These are phyloP conservation scores for Cecropterus lyciades DNA, from an alignment of 1,140 invertebrate genomes.

Conservation along the genomic window DNA sequence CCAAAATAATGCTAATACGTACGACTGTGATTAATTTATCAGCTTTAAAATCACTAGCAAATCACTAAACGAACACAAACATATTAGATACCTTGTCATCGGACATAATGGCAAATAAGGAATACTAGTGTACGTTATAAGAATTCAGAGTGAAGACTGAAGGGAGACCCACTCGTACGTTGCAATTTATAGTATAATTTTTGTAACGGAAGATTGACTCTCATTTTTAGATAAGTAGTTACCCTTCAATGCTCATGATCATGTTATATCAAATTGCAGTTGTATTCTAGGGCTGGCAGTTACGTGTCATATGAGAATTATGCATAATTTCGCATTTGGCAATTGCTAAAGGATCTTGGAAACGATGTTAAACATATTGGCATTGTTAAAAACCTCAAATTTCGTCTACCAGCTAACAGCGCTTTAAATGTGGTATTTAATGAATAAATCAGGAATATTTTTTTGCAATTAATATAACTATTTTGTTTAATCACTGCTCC, in stretches of 20 bases:
- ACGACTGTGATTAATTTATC: too few relatives aligned
- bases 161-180: slow-evolving; percentile 44
- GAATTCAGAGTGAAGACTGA: slow-evolving; percentile 55
- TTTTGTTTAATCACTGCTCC: background rate
- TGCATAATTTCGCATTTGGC: background rate
- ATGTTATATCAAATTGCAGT: slow-evolving; percentile 60
- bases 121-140: slow-evolving; percentile 31
- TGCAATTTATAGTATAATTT: slow-evolving; percentile 60
- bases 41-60: background rate
- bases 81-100: slow-evolving; percentile 61
- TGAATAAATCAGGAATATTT: too few relatives aligned
- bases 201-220: slow-evolving; percentile 58
- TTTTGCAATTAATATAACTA: too few relatives aligned
- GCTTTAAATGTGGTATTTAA: too few relatives aligned
- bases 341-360: too few relatives aligned
- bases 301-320: background rate
- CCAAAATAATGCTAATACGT: background rate
- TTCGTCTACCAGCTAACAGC: too few relatives aligned
- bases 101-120: slow-evolving; percentile 48
- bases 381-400: too few relatives aligned
- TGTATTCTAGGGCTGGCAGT: slow-evolving; percentile 47
- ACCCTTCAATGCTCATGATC: slow-evolving; percentile 63
- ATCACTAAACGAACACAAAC: slow-evolving; percentile 32
- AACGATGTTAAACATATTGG: too few relatives aligned
- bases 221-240: slow-evolving; percentile 59